A percentile compares a stretch with the other conserved stretches of the same genome.
Evolutionary conservation across 2,888 invertebrate species (phyloP).

Genomic region (Synergus umbraculus): DNA sequence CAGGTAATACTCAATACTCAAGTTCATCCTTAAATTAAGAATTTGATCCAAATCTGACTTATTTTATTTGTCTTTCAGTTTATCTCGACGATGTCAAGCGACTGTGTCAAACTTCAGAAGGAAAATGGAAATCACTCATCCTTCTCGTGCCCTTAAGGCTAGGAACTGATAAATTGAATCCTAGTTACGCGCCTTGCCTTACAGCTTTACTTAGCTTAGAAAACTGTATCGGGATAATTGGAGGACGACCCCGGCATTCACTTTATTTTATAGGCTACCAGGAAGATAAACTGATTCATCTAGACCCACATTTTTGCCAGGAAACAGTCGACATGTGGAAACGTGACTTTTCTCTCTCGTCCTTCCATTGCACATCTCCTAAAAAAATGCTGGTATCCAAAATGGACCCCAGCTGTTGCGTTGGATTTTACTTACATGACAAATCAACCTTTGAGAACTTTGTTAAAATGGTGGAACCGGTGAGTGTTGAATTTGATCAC

Average conservation of each 20-base stretch:
- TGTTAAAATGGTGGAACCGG: constrained; percentile 84
- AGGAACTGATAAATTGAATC: constrained; percentile 92
- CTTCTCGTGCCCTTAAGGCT: constrained; percentile 91
- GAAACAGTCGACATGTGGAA: constrained; percentile 92
- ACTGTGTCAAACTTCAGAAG: constrained; percentile 75
- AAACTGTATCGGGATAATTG: constrained; percentile 93
- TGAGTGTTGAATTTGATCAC: constrained; percentile 68
- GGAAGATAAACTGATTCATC: constrained; percentile 93
- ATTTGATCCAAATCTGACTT: neutral
- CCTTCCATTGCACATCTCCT: constrained; percentile 92
- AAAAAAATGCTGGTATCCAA: constrained; percentile 89
- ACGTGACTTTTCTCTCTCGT: constrained; percentile 86
- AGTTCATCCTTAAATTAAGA: neutral
- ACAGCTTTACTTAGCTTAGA: constrained; percentile 89
- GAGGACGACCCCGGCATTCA: constrained; percentile 95
- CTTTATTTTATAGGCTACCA: constrained; percentile 96
- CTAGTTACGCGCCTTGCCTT: constrained; percentile 90
- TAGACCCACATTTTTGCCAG: constrained; percentile 97
- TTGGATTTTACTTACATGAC: constrained; percentile 91
- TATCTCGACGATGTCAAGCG: constrained; percentile 71
- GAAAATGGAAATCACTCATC: constrained; percentile 87
- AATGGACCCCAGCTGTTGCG: constrained; percentile 95
- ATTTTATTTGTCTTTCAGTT: constrained; percentile 61
- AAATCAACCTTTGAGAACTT: constrained; percentile 88
- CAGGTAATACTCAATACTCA: constrained; percentile 78